Evolutionary conservation across 2,888 invertebrate genomes (phyloP), one percentile per base, ranked within the genome.

Genomic region (Zonitis immaculata): DNA sequence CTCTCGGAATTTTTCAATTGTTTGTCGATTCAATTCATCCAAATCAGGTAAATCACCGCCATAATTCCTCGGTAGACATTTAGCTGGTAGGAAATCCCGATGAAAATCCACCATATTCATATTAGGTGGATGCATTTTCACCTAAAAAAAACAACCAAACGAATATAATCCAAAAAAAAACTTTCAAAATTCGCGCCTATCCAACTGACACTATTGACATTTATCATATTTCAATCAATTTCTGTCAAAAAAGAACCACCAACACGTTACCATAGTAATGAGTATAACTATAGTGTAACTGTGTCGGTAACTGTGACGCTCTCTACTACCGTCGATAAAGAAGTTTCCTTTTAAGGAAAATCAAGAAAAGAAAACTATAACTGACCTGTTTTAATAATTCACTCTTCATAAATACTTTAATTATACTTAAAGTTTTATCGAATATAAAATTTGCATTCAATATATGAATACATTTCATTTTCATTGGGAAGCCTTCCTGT

Each of bases 121-220:
- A 35, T 77, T 79, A 54, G 80, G 77, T 51, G 78, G 77, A 73
- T 85, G 82, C 64, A 84, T 78, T 68, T 84, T 81, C 26, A 86
- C 72, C 86, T 86, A 39, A 45, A 59, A 60, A 51, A 39, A 14
- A n/a, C n/a, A n/a, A n/a, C n/a, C n/a, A n/a, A n/a, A n/a, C n/a
- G n/a, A n/a, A n/a, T n/a, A n/a, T n/a, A n/a, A n/a, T n/a, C n/a
- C n/a, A n/a, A n/a, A n/a, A n/a, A n/a, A n/a, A n/a, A n/a, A n/a
- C n/a, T n/a, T n/a, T n/a, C n/a, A n/a, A n/a, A n/a, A n/a, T n/a
- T n/a, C n/a, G n/a, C n/a, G n/a, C n/a, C n/a, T n/a, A n/a, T n/a
- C n/a, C n/a, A n/a, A n/a, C n/a, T n/a, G n/a, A n/a, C n/a, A n/a
- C n/a, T n/a, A n/a, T n/a, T n/a, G n/a, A n/a, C n/a, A n/a, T n/a